phyloP scores from a whole-genome alignment of 2,113 vertebrate genomes.

The Empidonax traillii region DNA sequence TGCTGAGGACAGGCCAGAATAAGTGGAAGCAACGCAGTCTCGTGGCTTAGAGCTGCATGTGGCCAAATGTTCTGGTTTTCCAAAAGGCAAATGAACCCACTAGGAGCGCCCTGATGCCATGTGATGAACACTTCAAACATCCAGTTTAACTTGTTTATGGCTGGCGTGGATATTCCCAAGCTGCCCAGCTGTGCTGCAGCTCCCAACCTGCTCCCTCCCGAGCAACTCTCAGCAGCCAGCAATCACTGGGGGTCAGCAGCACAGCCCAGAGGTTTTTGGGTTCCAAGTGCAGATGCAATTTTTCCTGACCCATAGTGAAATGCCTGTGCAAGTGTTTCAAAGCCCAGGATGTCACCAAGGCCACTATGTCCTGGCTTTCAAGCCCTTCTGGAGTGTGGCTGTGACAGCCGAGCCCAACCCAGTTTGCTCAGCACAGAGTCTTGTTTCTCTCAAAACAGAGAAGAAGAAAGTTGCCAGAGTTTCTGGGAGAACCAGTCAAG shows the following conservation, averaged over 20 bases:
- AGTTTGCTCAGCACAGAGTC: background rate
- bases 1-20: background rate
- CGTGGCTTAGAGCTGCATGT: background rate
- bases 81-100: constrained; percentile 29
- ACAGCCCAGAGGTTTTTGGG: accelerated
- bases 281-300: background rate
- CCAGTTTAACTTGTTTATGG: constrained; percentile 5
- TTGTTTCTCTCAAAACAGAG: constrained; percentile 52
- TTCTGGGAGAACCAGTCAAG: constrained; percentile 55
- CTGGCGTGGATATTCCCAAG: background rate
- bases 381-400: background rate
- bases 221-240: accelerated
- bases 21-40: background rate
- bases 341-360: background rate
- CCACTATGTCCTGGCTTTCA: background rate
- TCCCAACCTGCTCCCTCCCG: background rate
- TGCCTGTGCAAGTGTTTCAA: background rate
- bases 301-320: background rate
- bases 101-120: constrained; percentile 3
- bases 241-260: background rate
- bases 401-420: background rate
- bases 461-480: constrained; percentile 30
- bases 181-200: background rate
- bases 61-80: constrained; percentile 9
- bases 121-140: constrained; percentile 15